A percentile compares a stretch with the other conserved stretches of the same genome.
Evolutionary conservation across 2,888 invertebrate genomes (phyloP).

Genomic region (Diplazon laetatorius): DNA sequence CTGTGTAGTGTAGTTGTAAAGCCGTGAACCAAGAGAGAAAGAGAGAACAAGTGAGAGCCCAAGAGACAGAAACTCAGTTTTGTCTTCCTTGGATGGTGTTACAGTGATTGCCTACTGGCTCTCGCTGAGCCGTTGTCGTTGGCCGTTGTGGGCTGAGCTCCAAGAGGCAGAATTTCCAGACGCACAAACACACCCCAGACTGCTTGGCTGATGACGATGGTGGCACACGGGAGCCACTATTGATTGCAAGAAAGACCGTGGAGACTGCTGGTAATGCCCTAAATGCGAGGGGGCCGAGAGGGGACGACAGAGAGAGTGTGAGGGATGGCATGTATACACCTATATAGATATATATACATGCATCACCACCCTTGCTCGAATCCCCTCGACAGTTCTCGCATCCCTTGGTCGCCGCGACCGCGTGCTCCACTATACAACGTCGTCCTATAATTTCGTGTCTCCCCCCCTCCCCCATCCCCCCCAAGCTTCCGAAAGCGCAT

Average conservation of each 20-base stretch:
- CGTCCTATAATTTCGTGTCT: background rate
- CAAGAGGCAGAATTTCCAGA: constrained; percentile 33
- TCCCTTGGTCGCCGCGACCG: constrained; percentile 32
- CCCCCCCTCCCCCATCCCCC: too few relatives aligned
- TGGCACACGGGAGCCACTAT: constrained; percentile 51
- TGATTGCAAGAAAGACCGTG: constrained; percentile 62
- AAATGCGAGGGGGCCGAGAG: constrained; percentile 9
- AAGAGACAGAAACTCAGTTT: too few relatives aligned
- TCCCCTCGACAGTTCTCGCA: constrained; percentile 41
- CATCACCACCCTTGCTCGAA: constrained; percentile 62
- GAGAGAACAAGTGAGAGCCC: too few relatives aligned
- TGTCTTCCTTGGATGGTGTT: too few relatives aligned
- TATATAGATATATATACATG: too few relatives aligned
- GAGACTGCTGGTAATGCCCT: constrained; percentile 35
- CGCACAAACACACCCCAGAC: constrained; percentile 5
- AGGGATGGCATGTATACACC: constrained; percentile 37
- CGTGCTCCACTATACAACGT: constrained; percentile 31
- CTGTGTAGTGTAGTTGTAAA: too few relatives aligned
- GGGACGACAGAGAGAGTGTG: constrained; percentile 33
- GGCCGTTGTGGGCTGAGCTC: constrained; percentile 32
- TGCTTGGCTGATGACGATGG: constrained; percentile 9
- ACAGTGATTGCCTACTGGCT: too few relatives aligned
- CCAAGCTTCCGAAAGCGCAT: constrained; percentile 17
- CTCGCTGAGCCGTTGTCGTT: background rate
- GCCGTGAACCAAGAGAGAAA: too few relatives aligned